phyloP scores from a whole-genome alignment of 1,140 invertebrate species.

The Atta texana region DNA sequence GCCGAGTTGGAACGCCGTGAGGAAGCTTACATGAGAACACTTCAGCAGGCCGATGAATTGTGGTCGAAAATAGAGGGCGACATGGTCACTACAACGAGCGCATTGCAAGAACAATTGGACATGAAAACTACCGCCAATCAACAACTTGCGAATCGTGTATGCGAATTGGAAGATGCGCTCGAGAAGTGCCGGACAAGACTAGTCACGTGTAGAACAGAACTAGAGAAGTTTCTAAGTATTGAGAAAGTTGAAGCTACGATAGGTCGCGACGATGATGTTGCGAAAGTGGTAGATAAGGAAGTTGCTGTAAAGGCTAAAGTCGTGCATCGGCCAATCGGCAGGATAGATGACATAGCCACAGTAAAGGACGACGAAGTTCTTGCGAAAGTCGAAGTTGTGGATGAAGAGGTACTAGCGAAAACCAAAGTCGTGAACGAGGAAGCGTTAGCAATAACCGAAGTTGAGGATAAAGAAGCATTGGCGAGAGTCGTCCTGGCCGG shows the following conservation, averaged over 20 bases:
- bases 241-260: constrained; percentile 59
- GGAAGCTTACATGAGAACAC: constrained; percentile 90
- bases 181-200: constrained; percentile 65
- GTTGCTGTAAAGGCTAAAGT: background rate
- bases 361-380: constrained; percentile 53
- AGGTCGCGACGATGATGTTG: constrained; percentile 73
- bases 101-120: constrained; percentile 80
- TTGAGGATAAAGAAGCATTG: background rate
- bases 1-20: constrained; percentile 89
- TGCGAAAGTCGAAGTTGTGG: background rate
- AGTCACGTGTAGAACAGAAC: constrained; percentile 31
- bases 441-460: background rate
- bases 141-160: constrained; percentile 73
- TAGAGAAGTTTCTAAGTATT: constrained; percentile 69
- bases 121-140: constrained; percentile 77
- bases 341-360: constrained; percentile 30
- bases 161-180: constrained; percentile 74
- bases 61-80: constrained; percentile 90
- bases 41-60: constrained; percentile 91
- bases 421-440: background rate
- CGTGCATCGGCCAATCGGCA: constrained; percentile 36
- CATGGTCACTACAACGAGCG: constrained; percentile 75
- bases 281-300: constrained; percentile 46
- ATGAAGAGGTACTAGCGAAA: background rate
- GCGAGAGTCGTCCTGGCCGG: background rate